These are phyloP conservation scores for Catajapyx aquilonaris DNA, from an alignment of 1,140 invertebrate genomes.

Conservation along the genomic window DNA sequence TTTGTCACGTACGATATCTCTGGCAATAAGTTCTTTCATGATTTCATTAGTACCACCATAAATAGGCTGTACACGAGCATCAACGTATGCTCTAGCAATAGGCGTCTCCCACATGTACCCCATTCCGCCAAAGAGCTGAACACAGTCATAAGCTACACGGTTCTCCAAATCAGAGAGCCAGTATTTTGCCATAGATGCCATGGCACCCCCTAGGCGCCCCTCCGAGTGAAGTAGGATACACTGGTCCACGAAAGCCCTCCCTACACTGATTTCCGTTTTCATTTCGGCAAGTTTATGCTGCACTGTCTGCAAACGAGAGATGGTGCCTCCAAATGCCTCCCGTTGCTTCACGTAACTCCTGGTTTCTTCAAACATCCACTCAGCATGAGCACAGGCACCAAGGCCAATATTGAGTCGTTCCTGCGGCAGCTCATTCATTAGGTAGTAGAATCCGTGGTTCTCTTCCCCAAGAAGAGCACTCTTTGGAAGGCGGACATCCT, in stretches of 20 bases:
- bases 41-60: slow-evolving; percentile 30
- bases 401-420: slow-evolving; percentile 24
- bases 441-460: slow-evolving; percentile 26
- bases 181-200: slow-evolving; percentile 28
- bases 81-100: slow-evolving; percentile 22
- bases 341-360: slow-evolving; percentile 22
- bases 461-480: slow-evolving; percentile 22
- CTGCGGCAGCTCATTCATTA: slow-evolving; percentile 28
- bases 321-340: slow-evolving; percentile 26
- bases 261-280: slow-evolving; percentile 23
- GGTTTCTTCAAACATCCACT: slow-evolving; percentile 28
- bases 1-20: slow-evolving; percentile 12
- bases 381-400: slow-evolving; percentile 18
- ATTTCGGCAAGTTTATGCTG: slow-evolving; percentile 29
- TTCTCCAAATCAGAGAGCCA: slow-evolving; percentile 26
- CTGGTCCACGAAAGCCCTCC: slow-evolving; percentile 24
- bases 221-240: slow-evolving; percentile 21
- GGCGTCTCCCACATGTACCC: slow-evolving; percentile 30
- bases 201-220: slow-evolving; percentile 18
- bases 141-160: slow-evolving; percentile 20
- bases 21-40: slow-evolving; percentile 27
- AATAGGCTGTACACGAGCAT: slow-evolving; percentile 25
- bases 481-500: slow-evolving; percentile 25
- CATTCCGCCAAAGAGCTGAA: slow-evolving; percentile 28
- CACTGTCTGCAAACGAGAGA: slow-evolving; percentile 24